These are phyloP conservation scores for Linepithema humile DNA, from an alignment of 1,140 invertebrate species.

Conservation along the genomic window DNA sequence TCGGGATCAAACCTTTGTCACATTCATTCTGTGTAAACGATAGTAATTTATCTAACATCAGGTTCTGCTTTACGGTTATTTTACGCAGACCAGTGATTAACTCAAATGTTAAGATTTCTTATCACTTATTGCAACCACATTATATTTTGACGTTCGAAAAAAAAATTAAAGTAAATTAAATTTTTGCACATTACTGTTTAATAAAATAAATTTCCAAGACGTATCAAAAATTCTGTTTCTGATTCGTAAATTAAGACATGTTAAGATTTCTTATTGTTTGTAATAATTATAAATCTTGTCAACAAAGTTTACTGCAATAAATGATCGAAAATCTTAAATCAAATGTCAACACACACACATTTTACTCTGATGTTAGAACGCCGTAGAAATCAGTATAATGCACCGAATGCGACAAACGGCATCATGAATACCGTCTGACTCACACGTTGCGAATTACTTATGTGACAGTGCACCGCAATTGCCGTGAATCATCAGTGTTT, in stretches of 20 bases:
- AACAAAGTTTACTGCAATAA: too few species aligned
- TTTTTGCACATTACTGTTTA: background rate
- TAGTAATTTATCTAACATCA: background rate
- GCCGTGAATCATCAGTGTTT: background rate
- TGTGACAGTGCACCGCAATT: conserved; percentile 20
- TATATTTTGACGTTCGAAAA: background rate
- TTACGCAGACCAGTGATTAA: background rate
- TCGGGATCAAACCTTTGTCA: conserved; percentile 29
- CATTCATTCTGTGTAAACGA: background rate
- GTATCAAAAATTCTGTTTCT: too few species aligned
- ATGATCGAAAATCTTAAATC: too few species aligned
- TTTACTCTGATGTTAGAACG: too few species aligned
- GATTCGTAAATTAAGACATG: too few species aligned
- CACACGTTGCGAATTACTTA: conserved; percentile 39
- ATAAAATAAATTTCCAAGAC: too few species aligned
- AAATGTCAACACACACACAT: background rate
- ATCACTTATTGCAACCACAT: background rate
- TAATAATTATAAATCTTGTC: too few species aligned
- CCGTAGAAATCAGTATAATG: background rate
- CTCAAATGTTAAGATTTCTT: background rate
- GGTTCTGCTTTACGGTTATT: background rate
- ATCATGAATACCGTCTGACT: conserved; percentile 3
- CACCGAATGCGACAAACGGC: background rate
- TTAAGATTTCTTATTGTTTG: too few species aligned
- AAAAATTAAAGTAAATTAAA: background rate